These are phyloP conservation scores for Masticophis lateralis DNA, from an alignment of 2,797 vertebrate species.

Conservation along the genomic window DNA sequence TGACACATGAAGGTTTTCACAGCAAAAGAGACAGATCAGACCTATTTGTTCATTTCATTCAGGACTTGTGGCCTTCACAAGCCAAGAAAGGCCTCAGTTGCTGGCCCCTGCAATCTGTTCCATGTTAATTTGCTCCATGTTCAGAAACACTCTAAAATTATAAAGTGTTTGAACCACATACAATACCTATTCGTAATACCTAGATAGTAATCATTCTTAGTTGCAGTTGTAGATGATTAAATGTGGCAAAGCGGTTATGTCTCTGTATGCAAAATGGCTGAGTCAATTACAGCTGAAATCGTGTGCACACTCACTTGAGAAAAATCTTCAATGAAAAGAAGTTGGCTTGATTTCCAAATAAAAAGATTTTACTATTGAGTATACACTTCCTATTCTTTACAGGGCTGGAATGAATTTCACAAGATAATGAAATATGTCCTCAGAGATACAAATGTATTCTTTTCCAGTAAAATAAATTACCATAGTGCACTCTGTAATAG, in stretches of 20 bases:
- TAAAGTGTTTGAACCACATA: background rate
- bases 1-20: background rate
- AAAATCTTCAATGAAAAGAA: background rate
- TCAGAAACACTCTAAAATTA: background rate
- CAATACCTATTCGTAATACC: background rate
- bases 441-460: background rate
- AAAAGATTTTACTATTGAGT: background rate
- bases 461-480: constrained; percentile 7
- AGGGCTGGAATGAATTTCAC: background rate
- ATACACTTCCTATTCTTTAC: background rate
- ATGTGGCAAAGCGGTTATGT: background rate
- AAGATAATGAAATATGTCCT: background rate
- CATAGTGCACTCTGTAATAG: constrained; percentile 1
- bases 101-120: background rate
- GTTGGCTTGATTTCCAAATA: background rate
- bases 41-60: background rate
- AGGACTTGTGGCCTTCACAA: background rate
- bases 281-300: background rate
- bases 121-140: background rate
- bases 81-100: background rate
- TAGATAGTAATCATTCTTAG: background rate
- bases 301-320: background rate
- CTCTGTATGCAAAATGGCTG: background rate
- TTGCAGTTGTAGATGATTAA: background rate
- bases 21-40: background rate